Percentiles rank a stretch among this genome's conserved stretches.
These are phyloP conservation scores for Crossocerus cetratus DNA, from an alignment of 2,888 invertebrate species.

Conservation along the genomic window DNA sequence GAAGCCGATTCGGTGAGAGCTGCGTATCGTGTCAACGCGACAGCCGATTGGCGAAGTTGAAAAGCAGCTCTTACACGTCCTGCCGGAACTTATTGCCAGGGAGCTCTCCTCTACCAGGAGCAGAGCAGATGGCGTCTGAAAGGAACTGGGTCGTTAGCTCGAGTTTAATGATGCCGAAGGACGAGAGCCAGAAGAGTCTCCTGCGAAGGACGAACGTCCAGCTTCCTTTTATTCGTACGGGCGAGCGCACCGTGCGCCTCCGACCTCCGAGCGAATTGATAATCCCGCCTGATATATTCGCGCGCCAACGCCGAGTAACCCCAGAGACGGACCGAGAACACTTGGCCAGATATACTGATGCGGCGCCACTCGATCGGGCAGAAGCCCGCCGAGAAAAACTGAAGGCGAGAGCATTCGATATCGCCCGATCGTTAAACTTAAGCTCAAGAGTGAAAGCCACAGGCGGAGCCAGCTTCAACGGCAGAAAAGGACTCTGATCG, in stretches of 20 bases:
- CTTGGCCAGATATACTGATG: too few relatives aligned
- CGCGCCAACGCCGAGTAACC: neutral
- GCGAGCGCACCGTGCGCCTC: conserved; percentile 37
- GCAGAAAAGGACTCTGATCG: conserved; percentile 46
- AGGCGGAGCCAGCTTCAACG: conserved; percentile 7
- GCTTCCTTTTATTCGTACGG: conserved; percentile 53
- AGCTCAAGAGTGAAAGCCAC: conserved; percentile 17
- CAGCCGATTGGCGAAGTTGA: conserved; percentile 33
- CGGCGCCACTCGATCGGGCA: neutral
- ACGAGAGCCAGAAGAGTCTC: conserved; percentile 49
- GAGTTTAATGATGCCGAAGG: conserved; percentile 59
- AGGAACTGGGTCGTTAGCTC: conserved; percentile 60
- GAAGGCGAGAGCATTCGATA: conserved; percentile 49
- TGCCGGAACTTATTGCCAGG: conserved; percentile 61
- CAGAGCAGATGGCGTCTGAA: conserved; percentile 53
- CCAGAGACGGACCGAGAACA: neutral
- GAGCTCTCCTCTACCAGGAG: conserved; percentile 7
- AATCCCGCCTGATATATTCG: conserved; percentile 63
- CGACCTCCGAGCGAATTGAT: conserved; percentile 64
- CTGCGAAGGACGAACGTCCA: conserved; percentile 55
- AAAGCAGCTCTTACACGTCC: conserved; percentile 38
- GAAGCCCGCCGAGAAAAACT: conserved; percentile 33
- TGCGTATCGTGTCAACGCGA: conserved; percentile 11
- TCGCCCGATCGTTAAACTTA: conserved; percentile 50
- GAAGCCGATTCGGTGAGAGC: neutral